Percentiles rank a stretch among this genome's conserved stretches.
These are phyloP conservation scores for Drosophila persimilis DNA, from an alignment of 1,140 invertebrate genomes.

Conservation along the genomic window DNA sequence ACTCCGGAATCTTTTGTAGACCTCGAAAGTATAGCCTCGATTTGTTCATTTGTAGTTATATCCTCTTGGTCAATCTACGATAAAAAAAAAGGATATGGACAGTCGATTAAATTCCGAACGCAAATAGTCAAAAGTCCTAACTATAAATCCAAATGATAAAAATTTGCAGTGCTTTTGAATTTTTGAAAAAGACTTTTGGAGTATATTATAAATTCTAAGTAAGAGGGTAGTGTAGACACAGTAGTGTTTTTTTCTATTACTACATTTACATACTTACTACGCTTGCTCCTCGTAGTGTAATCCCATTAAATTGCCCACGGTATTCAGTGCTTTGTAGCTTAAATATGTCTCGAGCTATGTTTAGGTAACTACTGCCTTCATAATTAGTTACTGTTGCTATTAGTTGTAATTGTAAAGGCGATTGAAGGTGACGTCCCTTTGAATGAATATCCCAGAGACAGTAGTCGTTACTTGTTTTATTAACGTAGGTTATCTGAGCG, in stretches of 20 bases:
- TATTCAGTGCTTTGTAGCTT: slow-evolving; percentile 56
- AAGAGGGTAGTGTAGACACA: no score
- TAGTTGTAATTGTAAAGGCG: slow-evolving; percentile 47
- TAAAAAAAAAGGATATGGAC: neutral
- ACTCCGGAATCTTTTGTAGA: slow-evolving; percentile 66
- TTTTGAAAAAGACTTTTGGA: no score
- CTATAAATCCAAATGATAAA: no score
- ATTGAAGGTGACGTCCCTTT: slow-evolving; percentile 63
- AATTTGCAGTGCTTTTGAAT: no score
- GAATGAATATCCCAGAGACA: slow-evolving; percentile 70
- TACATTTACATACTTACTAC: slow-evolving; percentile 52
- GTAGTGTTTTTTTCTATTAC: neutral
- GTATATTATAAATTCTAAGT: neutral
- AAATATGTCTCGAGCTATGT: slow-evolving; percentile 42
- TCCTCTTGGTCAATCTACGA: slow-evolving; percentile 72
- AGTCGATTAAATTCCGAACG: neutral
- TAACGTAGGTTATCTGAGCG: slow-evolving; percentile 67
- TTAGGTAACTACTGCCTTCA: neutral
- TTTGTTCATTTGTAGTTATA: slow-evolving; percentile 63
- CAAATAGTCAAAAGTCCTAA: neutral
- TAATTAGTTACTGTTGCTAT: slow-evolving; percentile 35
- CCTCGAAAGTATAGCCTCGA: slow-evolving; percentile 55
- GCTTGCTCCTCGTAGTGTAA: slow-evolving; percentile 60
- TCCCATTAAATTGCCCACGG: slow-evolving; percentile 62
- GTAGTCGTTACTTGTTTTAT: slow-evolving; percentile 40